These are phyloP conservation scores for Philereme vetulata DNA, from an alignment of 2,888 invertebrate genomes.

Conservation along the genomic window DNA sequence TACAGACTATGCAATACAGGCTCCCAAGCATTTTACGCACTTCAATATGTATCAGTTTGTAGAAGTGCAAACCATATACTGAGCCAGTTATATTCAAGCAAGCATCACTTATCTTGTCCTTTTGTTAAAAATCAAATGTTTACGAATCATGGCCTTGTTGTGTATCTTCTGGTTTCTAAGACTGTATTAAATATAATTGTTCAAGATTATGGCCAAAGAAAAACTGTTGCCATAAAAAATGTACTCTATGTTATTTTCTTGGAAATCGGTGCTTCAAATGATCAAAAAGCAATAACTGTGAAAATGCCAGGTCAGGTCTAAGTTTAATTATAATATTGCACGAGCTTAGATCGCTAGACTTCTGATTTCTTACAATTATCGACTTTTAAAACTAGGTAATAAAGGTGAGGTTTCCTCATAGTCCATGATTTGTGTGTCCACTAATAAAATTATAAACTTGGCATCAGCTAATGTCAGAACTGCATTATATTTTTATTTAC, in stretches of 20 bases:
- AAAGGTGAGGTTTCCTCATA: neutral
- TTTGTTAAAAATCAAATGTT: slow-evolving; percentile 3
- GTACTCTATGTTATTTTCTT: slow-evolving; percentile 7
- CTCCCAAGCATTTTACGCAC: neutral
- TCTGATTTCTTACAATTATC: neutral
- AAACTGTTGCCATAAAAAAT: slow-evolving; percentile 27
- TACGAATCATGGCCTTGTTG: slow-evolving; percentile 22
- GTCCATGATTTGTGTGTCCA: slow-evolving; percentile 8
- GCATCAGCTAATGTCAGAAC: slow-evolving; percentile 8
- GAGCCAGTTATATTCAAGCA: neutral
- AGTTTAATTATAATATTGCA: neutral
- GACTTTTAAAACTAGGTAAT: neutral
- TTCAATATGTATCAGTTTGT: neutral
- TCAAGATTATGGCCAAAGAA: slow-evolving; percentile 38
- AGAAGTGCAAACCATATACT: neutral
- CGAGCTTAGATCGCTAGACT: neutral
- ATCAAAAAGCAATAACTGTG: neutral
- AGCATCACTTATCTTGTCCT: neutral
- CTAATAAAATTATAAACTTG: slow-evolving; percentile 13
- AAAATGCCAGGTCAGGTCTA: neutral
- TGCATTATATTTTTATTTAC: slow-evolving; percentile 9
- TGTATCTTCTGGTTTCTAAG: slow-evolving; percentile 22
- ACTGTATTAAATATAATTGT: slow-evolving; percentile 26
- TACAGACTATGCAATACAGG: neutral
- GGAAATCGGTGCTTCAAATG: slow-evolving; percentile 9